Percentiles rank a stretch among this genome's conserved stretches.
phyloP scores from a whole-genome alignment of 2,888 invertebrate genomes.

The Graphium colonna region DNA sequence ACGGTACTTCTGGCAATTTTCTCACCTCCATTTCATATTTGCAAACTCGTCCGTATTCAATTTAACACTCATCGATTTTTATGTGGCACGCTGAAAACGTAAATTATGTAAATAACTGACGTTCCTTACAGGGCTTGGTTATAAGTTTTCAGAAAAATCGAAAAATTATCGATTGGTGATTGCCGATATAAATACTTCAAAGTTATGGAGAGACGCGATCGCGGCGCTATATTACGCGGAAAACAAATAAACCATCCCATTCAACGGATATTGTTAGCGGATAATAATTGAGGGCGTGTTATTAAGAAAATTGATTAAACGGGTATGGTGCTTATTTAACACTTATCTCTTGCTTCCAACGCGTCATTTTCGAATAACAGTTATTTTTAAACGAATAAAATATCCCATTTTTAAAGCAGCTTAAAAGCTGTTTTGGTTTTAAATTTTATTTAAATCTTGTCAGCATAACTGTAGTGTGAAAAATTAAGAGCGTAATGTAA shows the following conservation, averaged over 20 bases:
- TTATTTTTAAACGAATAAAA: not conserved
- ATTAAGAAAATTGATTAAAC: not conserved
- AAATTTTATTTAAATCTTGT: too few relatives aligned
- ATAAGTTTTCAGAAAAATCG: slow-evolving; percentile 60
- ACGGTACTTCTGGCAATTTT: slow-evolving; percentile 68
- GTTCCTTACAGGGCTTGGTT: slow-evolving; percentile 54
- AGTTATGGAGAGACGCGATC: slow-evolving; percentile 25
- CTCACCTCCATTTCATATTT: slow-evolving; percentile 73
- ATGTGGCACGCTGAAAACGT: slow-evolving; percentile 52
- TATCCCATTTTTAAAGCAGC: not conserved
- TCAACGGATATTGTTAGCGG: slow-evolving; percentile 1
- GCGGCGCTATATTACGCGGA: slow-evolving; percentile 18
- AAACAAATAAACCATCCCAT: slow-evolving; percentile 20
- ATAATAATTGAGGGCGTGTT: not conserved
- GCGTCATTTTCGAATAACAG: not conserved
- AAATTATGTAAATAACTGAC: slow-evolving; percentile 67
- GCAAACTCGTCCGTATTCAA: slow-evolving; percentile 72
- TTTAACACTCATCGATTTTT: slow-evolving; percentile 74
- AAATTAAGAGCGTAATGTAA: too few relatives aligned
- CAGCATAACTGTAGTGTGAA: too few relatives aligned
- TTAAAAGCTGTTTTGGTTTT: not conserved
- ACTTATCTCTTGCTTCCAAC: not conserved
- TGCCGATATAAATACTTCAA: slow-evolving; percentile 48
- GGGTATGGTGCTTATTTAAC: not conserved
- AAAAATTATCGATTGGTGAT: slow-evolving; percentile 53